Base-by-base conservation (phyloP, 2,888 invertebrate genomes). In the Pheosia gnoma region DNA sequence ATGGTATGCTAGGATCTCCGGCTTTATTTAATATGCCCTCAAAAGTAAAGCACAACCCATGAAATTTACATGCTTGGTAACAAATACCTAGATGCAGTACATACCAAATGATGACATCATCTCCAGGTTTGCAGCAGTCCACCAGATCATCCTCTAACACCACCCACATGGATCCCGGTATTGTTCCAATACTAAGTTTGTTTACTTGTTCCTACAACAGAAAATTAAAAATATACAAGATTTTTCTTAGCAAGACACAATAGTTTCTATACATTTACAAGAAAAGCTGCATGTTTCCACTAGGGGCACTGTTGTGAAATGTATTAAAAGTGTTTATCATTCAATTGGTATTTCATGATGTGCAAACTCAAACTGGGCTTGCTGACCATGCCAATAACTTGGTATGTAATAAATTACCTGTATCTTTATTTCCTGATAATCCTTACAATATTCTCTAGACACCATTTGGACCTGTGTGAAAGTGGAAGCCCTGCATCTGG, bases 381-480 rank as follows among this genome's bases (percentile, higher is more conserved):
- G n/a, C n/a, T n/a, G 39, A 39, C 39, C 39, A 39, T 6, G 39
- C 5, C 5, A 39, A 39, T 39, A 43, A 4, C 9, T n/a, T n/a
- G 4, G 47, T 47, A 45, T 8, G 9, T 9, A 13, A 13, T 52
- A 36, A 25, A 58, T 53, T 86, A 95, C 96, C 90, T 96, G 96
- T 79, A 98, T 94, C 91, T 97, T 97, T 11, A 98, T 95, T 93
- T 97, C 97, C 86, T 97, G 97, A 87, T 96, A 97, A 91, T 97
- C 97, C 76, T 95, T 96, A 82, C 95, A 97, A 80, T 96, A 94
- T 67, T 95, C 94, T 66, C 95, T 92, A 57, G 95, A 94, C 49
- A 95, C 88, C 59, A 94, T 84, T 65, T 93, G 94, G 25, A 95
- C 86, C 74, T 90, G 87, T 63, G 85, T 87, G 65, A 95, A 94